Percentiles rank a stretch among this genome's conserved stretches.
phyloP scores from a whole-genome alignment of 2,113 vertebrate species.

The Saguinus midas region DNA sequence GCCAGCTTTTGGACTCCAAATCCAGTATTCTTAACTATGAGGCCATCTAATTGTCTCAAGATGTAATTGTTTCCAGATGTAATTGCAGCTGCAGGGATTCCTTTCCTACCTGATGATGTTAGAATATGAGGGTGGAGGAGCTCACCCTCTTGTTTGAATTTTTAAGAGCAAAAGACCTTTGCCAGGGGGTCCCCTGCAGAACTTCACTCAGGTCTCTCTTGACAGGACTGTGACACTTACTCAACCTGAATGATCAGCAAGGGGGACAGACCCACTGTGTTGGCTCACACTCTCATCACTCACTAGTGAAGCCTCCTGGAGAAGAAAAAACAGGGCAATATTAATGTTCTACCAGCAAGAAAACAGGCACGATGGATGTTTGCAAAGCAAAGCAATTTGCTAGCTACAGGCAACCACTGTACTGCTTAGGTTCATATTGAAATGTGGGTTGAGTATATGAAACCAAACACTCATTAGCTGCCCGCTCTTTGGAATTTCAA shows the following conservation, averaged over 20 bases:
- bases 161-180: background rate
- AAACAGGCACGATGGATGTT: accelerated
- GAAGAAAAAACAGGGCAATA: background rate
- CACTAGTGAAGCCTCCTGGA: background rate
- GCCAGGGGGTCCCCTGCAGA: background rate
- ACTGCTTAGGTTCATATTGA: background rate
- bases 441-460: too few species aligned
- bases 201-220: background rate
- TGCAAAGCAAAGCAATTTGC: accelerated
- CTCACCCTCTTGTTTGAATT: background rate
- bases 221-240: background rate
- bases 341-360: background rate
- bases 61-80: accelerated
- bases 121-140: background rate
- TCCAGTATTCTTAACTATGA: background rate
- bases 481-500: background rate
- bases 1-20: background rate
- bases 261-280: accelerated
- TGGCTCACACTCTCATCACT: accelerated
- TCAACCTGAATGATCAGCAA: background rate
- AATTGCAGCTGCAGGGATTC: background rate
- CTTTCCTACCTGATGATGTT: accelerated
- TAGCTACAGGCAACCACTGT: accelerated
- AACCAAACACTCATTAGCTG: background rate
- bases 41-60: background rate